A percentile compares a stretch with the other conserved stretches of the same genome.
These are phyloP conservation scores for Octonoba sinensis DNA, from an alignment of 2,888 invertebrate genomes.

Conservation along the genomic window DNA sequence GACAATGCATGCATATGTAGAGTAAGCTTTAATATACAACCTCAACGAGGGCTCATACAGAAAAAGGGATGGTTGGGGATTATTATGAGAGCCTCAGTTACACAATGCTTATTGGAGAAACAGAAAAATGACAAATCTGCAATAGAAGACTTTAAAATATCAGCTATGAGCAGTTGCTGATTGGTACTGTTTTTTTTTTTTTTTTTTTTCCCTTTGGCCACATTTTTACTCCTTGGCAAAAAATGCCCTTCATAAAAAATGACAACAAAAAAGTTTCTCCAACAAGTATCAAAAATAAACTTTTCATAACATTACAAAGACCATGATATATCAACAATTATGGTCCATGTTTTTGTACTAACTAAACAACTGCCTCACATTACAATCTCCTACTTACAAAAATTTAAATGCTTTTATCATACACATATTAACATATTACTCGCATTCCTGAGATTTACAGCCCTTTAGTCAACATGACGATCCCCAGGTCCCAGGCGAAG, in stretches of 20 bases:
- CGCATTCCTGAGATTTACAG: constrained; percentile 61
- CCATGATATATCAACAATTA: constrained; percentile 65
- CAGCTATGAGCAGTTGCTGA: constrained; percentile 38
- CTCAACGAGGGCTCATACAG: constrained; percentile 60
- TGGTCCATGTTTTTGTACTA: constrained; percentile 65
- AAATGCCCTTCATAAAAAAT: constrained; percentile 63
- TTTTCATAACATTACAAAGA: constrained; percentile 64
- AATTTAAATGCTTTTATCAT: constrained; percentile 62
- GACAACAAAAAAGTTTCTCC: constrained; percentile 66
- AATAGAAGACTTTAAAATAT: constrained; percentile 42
- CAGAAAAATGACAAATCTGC: constrained; percentile 61
- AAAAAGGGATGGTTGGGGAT: constrained; percentile 48
- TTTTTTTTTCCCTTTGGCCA: constrained; percentile 58
- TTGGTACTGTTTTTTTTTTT: constrained; percentile 27
- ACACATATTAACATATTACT: constrained; percentile 64
- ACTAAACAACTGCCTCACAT: constrained; percentile 63
- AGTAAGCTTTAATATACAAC: constrained; percentile 50
- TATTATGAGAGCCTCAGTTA: constrained; percentile 41
- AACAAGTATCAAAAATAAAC: constrained; percentile 66
- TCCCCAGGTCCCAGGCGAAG: constrained; percentile 20
- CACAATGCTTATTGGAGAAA: constrained; percentile 65
- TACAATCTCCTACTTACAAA: constrained; percentile 64
- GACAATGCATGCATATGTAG: constrained; percentile 64
- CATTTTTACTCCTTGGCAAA: constrained; percentile 64
- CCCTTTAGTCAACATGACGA: constrained; percentile 25